These are phyloP conservation scores for Scylla paramamosain DNA, from an alignment of 1,140 invertebrate genomes.

Conservation along the genomic window DNA sequence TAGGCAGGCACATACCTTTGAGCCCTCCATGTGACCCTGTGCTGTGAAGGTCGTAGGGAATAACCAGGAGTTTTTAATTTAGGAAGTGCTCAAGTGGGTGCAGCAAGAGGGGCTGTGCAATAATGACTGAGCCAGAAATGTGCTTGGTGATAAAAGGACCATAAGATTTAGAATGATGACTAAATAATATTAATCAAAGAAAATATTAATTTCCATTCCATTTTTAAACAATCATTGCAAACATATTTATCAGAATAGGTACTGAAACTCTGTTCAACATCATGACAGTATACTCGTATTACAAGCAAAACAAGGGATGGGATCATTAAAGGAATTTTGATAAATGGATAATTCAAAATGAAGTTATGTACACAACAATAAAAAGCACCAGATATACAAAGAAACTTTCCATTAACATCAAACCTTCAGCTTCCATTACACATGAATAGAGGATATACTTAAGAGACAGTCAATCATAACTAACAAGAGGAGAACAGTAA, in stretches of 20 bases:
- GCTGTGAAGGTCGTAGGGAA: background rate
- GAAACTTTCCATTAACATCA: background rate
- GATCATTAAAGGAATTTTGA: background rate
- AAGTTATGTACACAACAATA: background rate
- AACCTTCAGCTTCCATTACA: conserved; percentile 22
- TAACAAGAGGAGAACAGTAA: background rate
- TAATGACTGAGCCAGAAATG: conserved; percentile 1
- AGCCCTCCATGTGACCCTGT: background rate
- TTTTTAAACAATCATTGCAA: conserved; percentile 15
- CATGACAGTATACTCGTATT: background rate
- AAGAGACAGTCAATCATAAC: background rate
- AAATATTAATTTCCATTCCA: background rate
- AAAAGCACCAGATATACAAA: background rate
- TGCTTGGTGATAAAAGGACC: background rate
- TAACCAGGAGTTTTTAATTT: background rate
- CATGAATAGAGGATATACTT: background rate
- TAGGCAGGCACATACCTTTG: background rate
- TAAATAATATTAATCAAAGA: background rate
- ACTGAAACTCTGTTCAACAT: background rate
- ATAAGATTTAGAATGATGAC: background rate
- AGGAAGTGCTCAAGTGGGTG: background rate
- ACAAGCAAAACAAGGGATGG: conserved; percentile 26
- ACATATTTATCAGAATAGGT: background rate
- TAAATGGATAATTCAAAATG: background rate
- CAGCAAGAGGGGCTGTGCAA: background rate